A percentile compares a stretch with the other conserved stretches of the same genome.
Evolutionary conservation across 2,888 invertebrate species (phyloP).

Genomic region (Elegia similella): DNA sequence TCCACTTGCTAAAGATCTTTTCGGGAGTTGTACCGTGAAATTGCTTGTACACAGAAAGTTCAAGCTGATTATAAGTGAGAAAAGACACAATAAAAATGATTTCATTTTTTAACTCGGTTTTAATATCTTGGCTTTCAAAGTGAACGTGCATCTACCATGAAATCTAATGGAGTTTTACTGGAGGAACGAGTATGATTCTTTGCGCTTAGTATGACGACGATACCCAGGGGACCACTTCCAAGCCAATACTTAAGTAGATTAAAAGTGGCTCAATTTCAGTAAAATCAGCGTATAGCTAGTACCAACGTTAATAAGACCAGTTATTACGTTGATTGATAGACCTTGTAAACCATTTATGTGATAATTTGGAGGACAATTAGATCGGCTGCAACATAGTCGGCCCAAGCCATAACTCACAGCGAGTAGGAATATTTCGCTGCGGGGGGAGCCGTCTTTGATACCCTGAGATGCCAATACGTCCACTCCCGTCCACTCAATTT

Average conservation of each 20-base stretch:
- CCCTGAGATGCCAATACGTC: conserved; percentile 1
- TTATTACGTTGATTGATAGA: conserved; percentile 59
- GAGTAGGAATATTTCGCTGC: not conserved
- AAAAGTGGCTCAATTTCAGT: conserved; percentile 63
- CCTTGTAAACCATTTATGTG: conserved; percentile 30
- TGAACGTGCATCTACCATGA: conserved; percentile 53
- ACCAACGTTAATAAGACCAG: conserved; percentile 50
- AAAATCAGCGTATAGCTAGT: conserved; percentile 49
- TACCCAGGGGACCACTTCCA: conserved; percentile 58
- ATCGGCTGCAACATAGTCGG: not conserved
- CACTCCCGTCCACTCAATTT: conserved; percentile 17
- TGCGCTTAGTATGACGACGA: conserved; percentile 40
- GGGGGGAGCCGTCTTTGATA: conserved; percentile 2
- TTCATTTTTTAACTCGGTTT: conserved; percentile 46
- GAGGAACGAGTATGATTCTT: conserved; percentile 38
- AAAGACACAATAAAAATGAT: conserved; percentile 36
- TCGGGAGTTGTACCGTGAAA: conserved; percentile 26
- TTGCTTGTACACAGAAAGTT: conserved; percentile 44
- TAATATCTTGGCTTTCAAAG: conserved; percentile 16
- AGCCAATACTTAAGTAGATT: conserved; percentile 70
- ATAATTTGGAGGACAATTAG: not conserved
- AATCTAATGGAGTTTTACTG: conserved; percentile 48
- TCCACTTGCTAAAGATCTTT: conserved; percentile 10
- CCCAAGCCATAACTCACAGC: too few species aligned
- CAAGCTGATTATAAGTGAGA: conserved; percentile 39